These are phyloP conservation scores for Enteromius mattozi DNA, from an alignment of 2,797 vertebrate species.

Conservation along the genomic window DNA sequence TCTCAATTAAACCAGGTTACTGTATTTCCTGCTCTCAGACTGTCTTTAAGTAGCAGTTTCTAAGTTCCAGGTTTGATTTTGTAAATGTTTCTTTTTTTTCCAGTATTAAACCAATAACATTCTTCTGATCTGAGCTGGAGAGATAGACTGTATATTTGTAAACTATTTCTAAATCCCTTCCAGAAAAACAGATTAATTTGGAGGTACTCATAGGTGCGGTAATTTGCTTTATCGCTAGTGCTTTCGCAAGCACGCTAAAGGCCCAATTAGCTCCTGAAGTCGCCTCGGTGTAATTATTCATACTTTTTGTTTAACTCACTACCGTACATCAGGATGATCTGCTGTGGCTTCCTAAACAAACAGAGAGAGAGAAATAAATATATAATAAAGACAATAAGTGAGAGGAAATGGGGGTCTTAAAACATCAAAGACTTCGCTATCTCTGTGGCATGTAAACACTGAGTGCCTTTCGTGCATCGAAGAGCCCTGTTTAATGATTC, in stretches of 20 bases:
- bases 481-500: slow-evolving; percentile 81
- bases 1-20: slow-evolving; percentile 48
- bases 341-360: slow-evolving; percentile 72
- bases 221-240: slow-evolving; percentile 77
- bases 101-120: slow-evolving; percentile 64
- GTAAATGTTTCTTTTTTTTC: slow-evolving; percentile 54
- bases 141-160: slow-evolving; percentile 70
- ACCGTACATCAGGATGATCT: slow-evolving; percentile 77
- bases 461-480: slow-evolving; percentile 77
- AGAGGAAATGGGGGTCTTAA: slow-evolving; percentile 66
- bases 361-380: slow-evolving; percentile 64
- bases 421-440: slow-evolving; percentile 82
- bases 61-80: slow-evolving; percentile 56
- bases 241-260: slow-evolving; percentile 73
- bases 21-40: slow-evolving; percentile 35
- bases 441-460: slow-evolving; percentile 79
- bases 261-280: slow-evolving; percentile 73
- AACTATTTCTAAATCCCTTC: slow-evolving; percentile 71
- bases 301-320: slow-evolving; percentile 75
- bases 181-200: slow-evolving; percentile 77
- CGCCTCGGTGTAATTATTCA: slow-evolving; percentile 76
- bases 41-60: slow-evolving; percentile 29
- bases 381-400: slow-evolving; percentile 77
- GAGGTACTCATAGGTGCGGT: slow-evolving; percentile 78
- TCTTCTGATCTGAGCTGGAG: slow-evolving; percentile 60